A percentile compares a stretch with the other conserved stretches of the same genome.
phyloP scores from a whole-genome alignment of 2,888 invertebrate genomes.

The Eretmocerus hayati region DNA sequence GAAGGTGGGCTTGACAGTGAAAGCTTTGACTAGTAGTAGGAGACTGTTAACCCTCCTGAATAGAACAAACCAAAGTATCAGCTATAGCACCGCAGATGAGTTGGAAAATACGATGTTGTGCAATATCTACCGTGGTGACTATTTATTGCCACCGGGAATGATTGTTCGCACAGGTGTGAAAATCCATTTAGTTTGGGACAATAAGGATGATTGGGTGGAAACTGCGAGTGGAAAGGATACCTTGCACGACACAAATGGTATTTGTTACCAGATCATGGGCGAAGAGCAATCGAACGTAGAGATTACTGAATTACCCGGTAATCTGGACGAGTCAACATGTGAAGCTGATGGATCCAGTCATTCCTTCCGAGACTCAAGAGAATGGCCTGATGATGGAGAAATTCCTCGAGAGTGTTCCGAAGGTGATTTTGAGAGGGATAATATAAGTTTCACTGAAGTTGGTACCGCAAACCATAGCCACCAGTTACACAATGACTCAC shows the following conservation, averaged over 20 bases:
- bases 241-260: constrained; percentile 28
- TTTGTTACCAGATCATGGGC: no score
- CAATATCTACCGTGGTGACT: no score
- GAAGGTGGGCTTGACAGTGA: constrained; percentile 14
- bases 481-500: no score
- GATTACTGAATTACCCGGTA: no score
- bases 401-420: background rate
- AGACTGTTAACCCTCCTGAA: constrained; percentile 14
- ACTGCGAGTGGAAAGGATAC: constrained; percentile 28
- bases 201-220: constrained; percentile 29
- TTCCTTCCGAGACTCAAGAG: background rate
- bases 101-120: constrained; percentile 19
- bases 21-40: constrained; percentile 14
- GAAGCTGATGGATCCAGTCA: no score
- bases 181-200: constrained; percentile 26
- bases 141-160: constrained; percentile 20
- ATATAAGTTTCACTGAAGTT: no score
- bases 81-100: constrained; percentile 18
- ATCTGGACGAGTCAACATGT: no score
- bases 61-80: constrained; percentile 6
- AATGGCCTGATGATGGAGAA: background rate
- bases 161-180: constrained; percentile 1
- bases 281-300: no score
- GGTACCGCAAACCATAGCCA: no score
- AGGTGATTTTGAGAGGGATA: background rate